Conservation (phyloP, 1,140 invertebrate species). For the Chionoecetes opilio region DNA sequence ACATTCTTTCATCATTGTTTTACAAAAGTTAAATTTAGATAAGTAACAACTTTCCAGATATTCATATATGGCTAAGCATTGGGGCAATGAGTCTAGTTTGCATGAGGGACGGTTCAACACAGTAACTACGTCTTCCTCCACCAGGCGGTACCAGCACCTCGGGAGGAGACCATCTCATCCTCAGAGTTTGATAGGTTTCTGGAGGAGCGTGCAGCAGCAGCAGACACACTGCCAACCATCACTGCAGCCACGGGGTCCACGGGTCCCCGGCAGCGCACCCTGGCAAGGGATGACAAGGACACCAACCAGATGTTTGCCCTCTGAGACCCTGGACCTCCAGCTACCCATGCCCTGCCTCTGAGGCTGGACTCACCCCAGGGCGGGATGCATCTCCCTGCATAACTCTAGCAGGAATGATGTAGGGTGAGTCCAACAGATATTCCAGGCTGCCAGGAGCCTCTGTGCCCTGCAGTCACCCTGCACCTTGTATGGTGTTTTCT, state of each 20-base stretch:
- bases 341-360: neutral
- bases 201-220: conserved; percentile 93
- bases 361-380: neutral
- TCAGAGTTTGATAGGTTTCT: conserved; percentile 97
- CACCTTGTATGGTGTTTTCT: neutral
- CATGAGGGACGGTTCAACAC: neutral
- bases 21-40: too few species aligned
- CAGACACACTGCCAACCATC: conserved; percentile 84
- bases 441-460: neutral
- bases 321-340: conserved; percentile 32
- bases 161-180: conserved; percentile 91
- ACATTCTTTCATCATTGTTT: too few species aligned
- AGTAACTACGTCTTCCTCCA: neutral
- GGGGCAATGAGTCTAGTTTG: too few species aligned
- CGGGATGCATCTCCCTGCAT: neutral
- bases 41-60: too few species aligned
- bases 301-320: conserved; percentile 76
- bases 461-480: neutral
- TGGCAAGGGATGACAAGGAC: conserved; percentile 71
- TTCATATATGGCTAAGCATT: too few species aligned
- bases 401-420: neutral
- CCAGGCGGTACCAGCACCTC: conserved; percentile 71
- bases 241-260: conserved; percentile 81
- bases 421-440: neutral
- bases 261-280: conserved; percentile 61